These are phyloP conservation scores for Osmerus eperlanus DNA, from an alignment of 2,113 vertebrate species.

Conservation along the genomic window DNA sequence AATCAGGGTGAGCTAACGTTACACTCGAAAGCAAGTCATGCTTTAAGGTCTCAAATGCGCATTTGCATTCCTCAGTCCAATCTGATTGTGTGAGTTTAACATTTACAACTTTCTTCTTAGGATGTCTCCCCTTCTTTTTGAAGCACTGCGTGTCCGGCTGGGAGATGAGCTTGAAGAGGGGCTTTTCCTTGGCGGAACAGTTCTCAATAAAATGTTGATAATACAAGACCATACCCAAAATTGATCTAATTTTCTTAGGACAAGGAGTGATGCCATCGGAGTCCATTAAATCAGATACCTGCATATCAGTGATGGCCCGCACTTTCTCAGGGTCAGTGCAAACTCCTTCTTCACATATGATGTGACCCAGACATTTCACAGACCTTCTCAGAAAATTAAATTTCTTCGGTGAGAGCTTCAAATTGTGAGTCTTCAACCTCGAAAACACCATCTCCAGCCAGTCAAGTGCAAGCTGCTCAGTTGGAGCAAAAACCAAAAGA, in stretches of 20 bases:
- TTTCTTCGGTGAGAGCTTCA: conserved; percentile 36
- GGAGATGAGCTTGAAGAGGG: neutral
- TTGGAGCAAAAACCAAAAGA: conserved; percentile 23
- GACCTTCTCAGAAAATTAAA: conserved; percentile 20
- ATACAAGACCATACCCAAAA: conserved; percentile 19
- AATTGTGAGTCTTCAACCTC: conserved; percentile 14
- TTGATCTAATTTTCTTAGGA: neutral
- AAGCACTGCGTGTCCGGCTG: neutral
- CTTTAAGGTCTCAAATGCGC: no score
- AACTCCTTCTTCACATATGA: conserved; percentile 18
- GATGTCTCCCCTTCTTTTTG: no score
- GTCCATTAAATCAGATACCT: conserved; percentile 3
- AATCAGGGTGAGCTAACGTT: no score
- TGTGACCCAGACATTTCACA: conserved; percentile 35
- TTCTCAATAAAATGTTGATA: conserved; percentile 19
- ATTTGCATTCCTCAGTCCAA: no score
- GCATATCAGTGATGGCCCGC: neutral
- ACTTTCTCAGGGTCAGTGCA: conserved; percentile 12
- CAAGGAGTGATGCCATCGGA: neutral
- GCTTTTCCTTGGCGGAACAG: conserved; percentile 24
- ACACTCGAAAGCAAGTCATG: no score
- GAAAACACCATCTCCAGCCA: conserved; percentile 30
- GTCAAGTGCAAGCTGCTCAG: conserved; percentile 28
- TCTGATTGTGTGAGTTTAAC: no score
- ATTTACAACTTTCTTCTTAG: no score